phyloP scores from a whole-genome alignment of 2,888 invertebrate species.

The Xylota segnis region DNA sequence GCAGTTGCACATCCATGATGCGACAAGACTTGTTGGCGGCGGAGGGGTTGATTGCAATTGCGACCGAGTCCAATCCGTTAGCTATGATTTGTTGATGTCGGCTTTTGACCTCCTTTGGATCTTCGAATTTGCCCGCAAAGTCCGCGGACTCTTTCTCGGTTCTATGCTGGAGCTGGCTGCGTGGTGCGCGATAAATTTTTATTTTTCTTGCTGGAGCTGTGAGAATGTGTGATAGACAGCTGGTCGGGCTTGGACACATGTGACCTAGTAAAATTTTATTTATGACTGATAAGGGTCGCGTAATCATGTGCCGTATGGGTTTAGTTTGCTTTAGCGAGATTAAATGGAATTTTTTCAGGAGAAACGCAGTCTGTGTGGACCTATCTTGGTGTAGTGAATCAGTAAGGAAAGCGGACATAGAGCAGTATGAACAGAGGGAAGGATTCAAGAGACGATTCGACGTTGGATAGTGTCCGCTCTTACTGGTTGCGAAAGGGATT shows the following conservation, averaged over 20 bases:
- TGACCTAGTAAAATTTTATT: constrained; percentile 68
- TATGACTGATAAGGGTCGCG: constrained; percentile 67
- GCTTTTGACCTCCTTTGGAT: constrained; percentile 64
- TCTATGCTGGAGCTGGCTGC: not conserved
- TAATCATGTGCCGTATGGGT: constrained; percentile 48
- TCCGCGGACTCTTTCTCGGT: constrained; percentile 12
- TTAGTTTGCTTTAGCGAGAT: not conserved
- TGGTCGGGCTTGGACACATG: constrained; percentile 63
- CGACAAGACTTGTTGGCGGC: constrained; percentile 61
- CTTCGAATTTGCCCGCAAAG: constrained; percentile 54
- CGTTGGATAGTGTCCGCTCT: no score
- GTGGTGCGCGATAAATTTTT: constrained; percentile 34
- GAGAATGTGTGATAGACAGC: constrained; percentile 70
- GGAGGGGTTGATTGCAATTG: constrained; percentile 38
- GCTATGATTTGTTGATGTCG: constrained; percentile 75
- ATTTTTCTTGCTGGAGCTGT: constrained; percentile 47
- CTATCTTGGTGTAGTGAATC: no score
- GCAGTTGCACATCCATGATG: constrained; percentile 15
- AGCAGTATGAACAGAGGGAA: no score
- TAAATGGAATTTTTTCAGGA: no score
- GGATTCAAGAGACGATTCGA: no score
- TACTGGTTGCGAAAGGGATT: no score
- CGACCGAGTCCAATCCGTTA: constrained; percentile 73
- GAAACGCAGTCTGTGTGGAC: no score
- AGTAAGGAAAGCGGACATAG: no score